These are phyloP conservation scores for Coranthus polyacanthus DNA, from an alignment of 2,797 vertebrate species.

Conservation along the genomic window DNA sequence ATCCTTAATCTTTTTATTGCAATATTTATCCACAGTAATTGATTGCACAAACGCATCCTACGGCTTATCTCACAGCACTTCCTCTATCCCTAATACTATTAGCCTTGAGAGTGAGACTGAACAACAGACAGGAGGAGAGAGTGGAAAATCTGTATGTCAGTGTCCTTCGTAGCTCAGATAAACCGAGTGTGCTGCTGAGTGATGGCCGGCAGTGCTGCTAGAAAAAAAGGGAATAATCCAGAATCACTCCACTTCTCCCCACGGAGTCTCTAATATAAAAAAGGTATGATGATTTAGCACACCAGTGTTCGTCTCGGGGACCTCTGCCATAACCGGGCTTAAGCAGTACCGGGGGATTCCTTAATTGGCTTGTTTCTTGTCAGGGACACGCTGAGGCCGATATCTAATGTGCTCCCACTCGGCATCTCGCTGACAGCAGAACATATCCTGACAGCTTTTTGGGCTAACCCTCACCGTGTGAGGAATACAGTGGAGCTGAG, in stretches of 20 bases:
- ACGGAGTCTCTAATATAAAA: conserved; percentile 73
- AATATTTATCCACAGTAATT: conserved; percentile 80
- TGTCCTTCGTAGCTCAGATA: conserved; percentile 72
- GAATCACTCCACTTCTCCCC: conserved; percentile 74
- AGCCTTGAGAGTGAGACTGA: conserved; percentile 59
- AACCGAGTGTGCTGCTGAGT: conserved; percentile 68
- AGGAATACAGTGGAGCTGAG: conserved; percentile 64
- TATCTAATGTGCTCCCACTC: conserved; percentile 78
- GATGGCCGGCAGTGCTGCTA: conserved; percentile 61
- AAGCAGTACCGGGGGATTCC: conserved; percentile 82
- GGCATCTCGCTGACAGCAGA: conserved; percentile 79
- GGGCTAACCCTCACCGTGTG: conserved; percentile 68
- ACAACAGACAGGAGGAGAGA: conserved; percentile 49
- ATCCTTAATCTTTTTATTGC: conserved; percentile 78
- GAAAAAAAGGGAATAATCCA: conserved; percentile 65
- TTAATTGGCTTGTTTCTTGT: conserved; percentile 88
- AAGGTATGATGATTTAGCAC: conserved; percentile 82
- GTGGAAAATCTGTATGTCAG: conserved; percentile 61
- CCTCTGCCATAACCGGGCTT: conserved; percentile 85
- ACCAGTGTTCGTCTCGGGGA: conserved; percentile 75
- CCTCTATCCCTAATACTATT: conserved; percentile 68
- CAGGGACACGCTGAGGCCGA: conserved; percentile 81
- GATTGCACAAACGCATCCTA: conserved; percentile 71
- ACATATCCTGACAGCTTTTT: conserved; percentile 80
- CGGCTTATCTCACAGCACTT: conserved; percentile 76